Conservation (phyloP, 23 tunicate species). For the Trididemnum clinides region DNA sequence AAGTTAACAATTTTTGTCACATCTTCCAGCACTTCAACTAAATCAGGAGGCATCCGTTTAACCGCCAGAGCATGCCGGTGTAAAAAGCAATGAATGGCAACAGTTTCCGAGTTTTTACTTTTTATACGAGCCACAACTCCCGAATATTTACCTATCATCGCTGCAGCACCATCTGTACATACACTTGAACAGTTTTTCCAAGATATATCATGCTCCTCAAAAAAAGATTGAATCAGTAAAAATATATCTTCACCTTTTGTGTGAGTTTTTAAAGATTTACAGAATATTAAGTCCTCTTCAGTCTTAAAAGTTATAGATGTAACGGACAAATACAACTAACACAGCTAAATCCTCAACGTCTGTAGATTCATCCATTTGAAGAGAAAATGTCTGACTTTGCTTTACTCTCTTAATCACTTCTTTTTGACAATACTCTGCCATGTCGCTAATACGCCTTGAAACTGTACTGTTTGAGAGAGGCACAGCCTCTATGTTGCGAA, state of each 20-base stretch:
- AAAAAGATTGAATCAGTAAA: constrained; percentile 23
- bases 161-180: too few relatives aligned
- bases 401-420: constrained; percentile 33
- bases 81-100: too few relatives aligned
- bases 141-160: too few relatives aligned
- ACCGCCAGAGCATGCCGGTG: too few relatives aligned
- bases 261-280: constrained; percentile 27
- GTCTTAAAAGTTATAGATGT: constrained; percentile 15
- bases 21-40: too few relatives aligned
- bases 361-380: constrained; percentile 33
- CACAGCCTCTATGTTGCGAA: constrained; percentile 33
- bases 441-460: constrained; percentile 26
- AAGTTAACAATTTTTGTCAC: too few relatives aligned
- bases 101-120: too few relatives aligned
- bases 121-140: too few relatives aligned
- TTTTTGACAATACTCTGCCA: constrained; percentile 32
- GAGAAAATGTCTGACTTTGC: constrained; percentile 32
- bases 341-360: constrained; percentile 25
- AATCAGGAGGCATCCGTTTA: too few relatives aligned
- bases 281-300: constrained; percentile 22
- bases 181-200: constrained; percentile 21
- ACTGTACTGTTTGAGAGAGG: constrained; percentile 36
- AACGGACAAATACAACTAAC: constrained; percentile 19
- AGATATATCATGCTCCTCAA: constrained; percentile 30
- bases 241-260: constrained; percentile 27